These are phyloP conservation scores for Zaprionus capensis DNA, from an alignment of 1,140 invertebrate species.

Conservation along the genomic window DNA sequence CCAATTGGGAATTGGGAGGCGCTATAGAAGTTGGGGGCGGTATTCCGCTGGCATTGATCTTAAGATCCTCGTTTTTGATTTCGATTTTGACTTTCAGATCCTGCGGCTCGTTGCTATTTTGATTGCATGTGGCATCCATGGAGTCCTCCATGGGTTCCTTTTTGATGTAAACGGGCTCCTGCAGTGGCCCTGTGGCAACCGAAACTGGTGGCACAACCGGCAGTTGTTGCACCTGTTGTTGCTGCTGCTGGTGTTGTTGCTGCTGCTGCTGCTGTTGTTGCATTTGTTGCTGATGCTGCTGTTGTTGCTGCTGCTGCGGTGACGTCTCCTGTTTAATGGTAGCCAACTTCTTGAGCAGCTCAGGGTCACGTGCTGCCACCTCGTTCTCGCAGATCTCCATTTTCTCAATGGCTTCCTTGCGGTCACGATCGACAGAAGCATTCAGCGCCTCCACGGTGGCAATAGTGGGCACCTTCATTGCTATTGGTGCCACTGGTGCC, in stretches of 20 bases:
- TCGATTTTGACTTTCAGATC: slow-evolving; percentile 84
- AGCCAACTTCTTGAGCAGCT: slow-evolving; percentile 80
- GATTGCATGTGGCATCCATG: slow-evolving; percentile 81
- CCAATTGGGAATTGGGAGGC: slow-evolving; percentile 43
- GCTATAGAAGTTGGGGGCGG: slow-evolving; percentile 44
- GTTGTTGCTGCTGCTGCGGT: slow-evolving; percentile 45
- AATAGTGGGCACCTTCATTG: slow-evolving; percentile 78
- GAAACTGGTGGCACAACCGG: slow-evolving; percentile 48
- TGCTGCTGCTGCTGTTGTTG: slow-evolving; percentile 58
- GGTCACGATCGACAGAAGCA: slow-evolving; percentile 75
- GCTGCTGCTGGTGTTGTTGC: slow-evolving; percentile 75
- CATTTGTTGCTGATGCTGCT: slow-evolving; percentile 75
- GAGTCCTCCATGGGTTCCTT: slow-evolving; percentile 84
- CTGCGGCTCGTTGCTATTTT: slow-evolving; percentile 83
- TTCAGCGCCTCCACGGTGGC: slow-evolving; percentile 79
- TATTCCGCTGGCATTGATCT: slow-evolving; percentile 55
- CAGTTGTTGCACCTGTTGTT: slow-evolving; percentile 52
- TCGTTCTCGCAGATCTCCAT: slow-evolving; percentile 64
- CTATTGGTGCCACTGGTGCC: slow-evolving; percentile 38
- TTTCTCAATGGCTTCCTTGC: slow-evolving; percentile 73
- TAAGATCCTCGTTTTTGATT: slow-evolving; percentile 79
- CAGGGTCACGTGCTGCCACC: slow-evolving; percentile 62
- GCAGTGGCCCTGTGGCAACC: slow-evolving; percentile 33
- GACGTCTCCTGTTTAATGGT: slow-evolving; percentile 80
- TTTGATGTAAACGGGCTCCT: slow-evolving; percentile 79